Percentiles rank a stretch among this genome's conserved stretches.
Conservation (phyloP, 1,140 invertebrate species). For the Lordiphosa mommai region DNA sequence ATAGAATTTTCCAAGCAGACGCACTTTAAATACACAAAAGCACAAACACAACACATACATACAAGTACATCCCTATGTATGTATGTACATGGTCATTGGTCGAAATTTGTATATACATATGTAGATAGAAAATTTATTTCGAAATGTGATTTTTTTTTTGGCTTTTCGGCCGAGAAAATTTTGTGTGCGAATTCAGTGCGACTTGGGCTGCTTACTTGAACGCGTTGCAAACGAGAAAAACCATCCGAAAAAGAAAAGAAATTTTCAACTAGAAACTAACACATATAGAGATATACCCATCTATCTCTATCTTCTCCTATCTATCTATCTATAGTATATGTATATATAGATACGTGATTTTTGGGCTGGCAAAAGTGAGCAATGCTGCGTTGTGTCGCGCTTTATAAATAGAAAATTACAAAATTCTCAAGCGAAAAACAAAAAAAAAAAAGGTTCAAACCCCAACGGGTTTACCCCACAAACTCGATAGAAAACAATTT, state of each 20-base stretch:
- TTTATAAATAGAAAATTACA: conserved; percentile 74
- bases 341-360: conserved; percentile 66
- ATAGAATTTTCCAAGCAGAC: conserved; percentile 70
- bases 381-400: conserved; percentile 60
- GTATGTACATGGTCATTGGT: conserved; percentile 41
- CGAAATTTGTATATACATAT: conserved; percentile 32
- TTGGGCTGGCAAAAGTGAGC: conserved; percentile 73
- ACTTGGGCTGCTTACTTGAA: conserved; percentile 79
- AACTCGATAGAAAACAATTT: not conserved
- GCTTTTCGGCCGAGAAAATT: conserved; percentile 68
- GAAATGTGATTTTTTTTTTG: conserved; percentile 56
- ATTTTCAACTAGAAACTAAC: conserved; percentile 69
- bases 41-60: conserved; percentile 4
- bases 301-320: conserved; percentile 38
- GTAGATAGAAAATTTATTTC: conserved; percentile 44
- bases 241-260: conserved; percentile 63
- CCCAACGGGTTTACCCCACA: conserved; percentile 1
- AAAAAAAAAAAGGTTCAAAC: not conserved
- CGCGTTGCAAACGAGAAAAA: conserved; percentile 78
- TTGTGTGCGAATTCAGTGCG: conserved; percentile 78
- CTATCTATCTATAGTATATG: conserved; percentile 67
- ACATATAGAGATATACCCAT: conserved; percentile 43
- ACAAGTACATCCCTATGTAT: conserved; percentile 13
- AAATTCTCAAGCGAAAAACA: conserved; percentile 47
- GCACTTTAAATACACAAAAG: conserved; percentile 59